A percentile compares a stretch with the other conserved stretches of the same genome.
These are phyloP conservation scores for Pempheris klunzingeri DNA, from an alignment of 2,797 vertebrate species.

Conservation along the genomic window DNA sequence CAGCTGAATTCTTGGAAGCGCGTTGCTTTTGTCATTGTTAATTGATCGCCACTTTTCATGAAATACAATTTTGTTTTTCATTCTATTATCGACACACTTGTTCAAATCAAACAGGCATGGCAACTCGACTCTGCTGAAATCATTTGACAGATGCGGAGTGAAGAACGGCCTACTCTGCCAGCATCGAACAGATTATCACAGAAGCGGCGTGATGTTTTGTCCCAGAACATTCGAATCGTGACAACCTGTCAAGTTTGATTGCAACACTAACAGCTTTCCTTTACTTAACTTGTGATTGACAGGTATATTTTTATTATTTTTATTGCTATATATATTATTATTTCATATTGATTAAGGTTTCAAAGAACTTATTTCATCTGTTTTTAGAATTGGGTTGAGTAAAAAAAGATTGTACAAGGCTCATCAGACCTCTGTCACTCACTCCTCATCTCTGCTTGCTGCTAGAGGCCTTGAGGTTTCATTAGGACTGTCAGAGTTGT, in stretches of 20 bases:
- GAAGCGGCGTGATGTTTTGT: slow-evolving; percentile 59
- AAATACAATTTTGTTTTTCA: slow-evolving; percentile 53
- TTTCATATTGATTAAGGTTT: slow-evolving; percentile 40
- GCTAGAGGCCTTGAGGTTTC: background rate
- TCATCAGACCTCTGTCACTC: background rate
- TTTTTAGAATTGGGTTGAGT: slow-evolving; percentile 41
- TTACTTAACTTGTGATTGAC: slow-evolving; percentile 63
- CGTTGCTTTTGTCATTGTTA: slow-evolving; percentile 42
- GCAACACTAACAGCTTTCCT: slow-evolving; percentile 44
- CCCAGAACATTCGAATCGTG: slow-evolving; percentile 45
- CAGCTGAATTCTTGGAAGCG: slow-evolving; percentile 51
- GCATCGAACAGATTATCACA: slow-evolving; percentile 53
- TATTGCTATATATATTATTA: slow-evolving; percentile 37
- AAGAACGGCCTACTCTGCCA: slow-evolving; percentile 46
- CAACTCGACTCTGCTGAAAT: slow-evolving; percentile 34
- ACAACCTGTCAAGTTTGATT: slow-evolving; percentile 65
- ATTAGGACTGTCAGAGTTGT: background rate
- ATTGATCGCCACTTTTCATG: slow-evolving; percentile 63
- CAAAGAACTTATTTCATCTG: slow-evolving; percentile 36
- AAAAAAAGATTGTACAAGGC: background rate
- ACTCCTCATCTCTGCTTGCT: background rate
- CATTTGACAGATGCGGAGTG: slow-evolving; percentile 60
- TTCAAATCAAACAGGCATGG: slow-evolving; percentile 62
- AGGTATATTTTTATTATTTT: slow-evolving; percentile 63
- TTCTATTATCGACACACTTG: slow-evolving; percentile 53